These are phyloP conservation scores for Nineta flava DNA, from an alignment of 2,888 invertebrate genomes.

Conservation along the genomic window DNA sequence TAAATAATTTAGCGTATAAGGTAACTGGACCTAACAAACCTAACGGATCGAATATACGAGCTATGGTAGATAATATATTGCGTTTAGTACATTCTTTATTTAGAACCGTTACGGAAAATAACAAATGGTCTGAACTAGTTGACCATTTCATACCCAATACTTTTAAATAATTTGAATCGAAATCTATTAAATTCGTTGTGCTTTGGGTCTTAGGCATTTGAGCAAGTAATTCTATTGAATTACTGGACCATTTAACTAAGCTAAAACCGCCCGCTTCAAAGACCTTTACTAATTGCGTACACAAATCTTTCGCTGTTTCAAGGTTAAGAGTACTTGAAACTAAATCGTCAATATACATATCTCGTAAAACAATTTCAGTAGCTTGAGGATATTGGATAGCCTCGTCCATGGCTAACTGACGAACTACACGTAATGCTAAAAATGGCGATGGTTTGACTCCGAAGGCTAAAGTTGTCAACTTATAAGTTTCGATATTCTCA, in stretches of 20 bases:
- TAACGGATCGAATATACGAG: no score
- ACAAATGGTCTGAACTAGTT: not conserved
- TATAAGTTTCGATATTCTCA: slow-evolving; percentile 1
- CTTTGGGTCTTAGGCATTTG: slow-evolving; percentile 1
- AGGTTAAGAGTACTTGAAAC: slow-evolving; percentile 1
- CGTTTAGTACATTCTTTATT: no score
- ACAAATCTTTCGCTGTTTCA: not conserved
- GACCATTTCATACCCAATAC: not conserved
- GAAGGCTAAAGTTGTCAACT: slow-evolving; percentile 7
- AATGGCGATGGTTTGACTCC: slow-evolving; percentile 8
- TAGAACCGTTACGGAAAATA: no score
- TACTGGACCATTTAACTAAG: slow-evolving; percentile 7
- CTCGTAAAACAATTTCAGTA: not conserved
- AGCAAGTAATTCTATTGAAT: not conserved
- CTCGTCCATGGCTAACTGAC: slow-evolving; percentile 8
- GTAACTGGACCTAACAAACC: no score
- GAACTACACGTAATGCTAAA: slow-evolving; percentile 8
- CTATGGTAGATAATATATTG: no score
- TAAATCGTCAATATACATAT: slow-evolving; percentile 9
- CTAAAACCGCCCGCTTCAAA: slow-evolving; percentile 5
- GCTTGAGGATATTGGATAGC: slow-evolving; percentile 3
- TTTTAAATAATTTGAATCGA: not conserved
- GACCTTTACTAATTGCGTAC: not conserved
- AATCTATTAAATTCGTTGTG: not conserved
- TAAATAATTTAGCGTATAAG: slow-evolving; percentile 7